Conservation (phyloP, 2,797 vertebrate species). For the Threskiornis aethiopicus region DNA sequence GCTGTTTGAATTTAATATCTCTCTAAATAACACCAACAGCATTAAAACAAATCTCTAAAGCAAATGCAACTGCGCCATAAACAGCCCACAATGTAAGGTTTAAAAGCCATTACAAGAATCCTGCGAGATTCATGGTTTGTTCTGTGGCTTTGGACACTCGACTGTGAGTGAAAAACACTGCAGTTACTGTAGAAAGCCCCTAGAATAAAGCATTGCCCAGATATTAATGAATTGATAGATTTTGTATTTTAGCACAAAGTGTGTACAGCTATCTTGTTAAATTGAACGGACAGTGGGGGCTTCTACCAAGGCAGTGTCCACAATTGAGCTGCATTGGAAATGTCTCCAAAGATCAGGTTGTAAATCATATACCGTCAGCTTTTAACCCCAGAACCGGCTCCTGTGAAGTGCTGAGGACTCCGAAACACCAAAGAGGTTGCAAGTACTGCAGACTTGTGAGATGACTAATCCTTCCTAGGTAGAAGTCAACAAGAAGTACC, state of each 20-base stretch:
- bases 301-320: background rate
- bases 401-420: background rate
- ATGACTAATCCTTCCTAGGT: background rate
- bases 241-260: background rate
- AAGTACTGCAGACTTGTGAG: background rate
- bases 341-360: background rate
- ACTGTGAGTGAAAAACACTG: background rate
- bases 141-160: slow-evolving; percentile 13
- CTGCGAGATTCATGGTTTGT: slow-evolving; percentile 39
- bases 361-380: background rate
- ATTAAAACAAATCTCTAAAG: slow-evolving; percentile 37
- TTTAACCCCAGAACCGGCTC: background rate
- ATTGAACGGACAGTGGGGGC: background rate
- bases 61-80: slow-evolving; percentile 26
- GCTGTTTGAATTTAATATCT: slow-evolving; percentile 49
- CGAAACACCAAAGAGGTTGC: background rate
- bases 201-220: background rate
- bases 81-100: slow-evolving; percentile 31
- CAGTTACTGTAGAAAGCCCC: background rate
- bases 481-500: background rate
- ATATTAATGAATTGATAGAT: background rate
- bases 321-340: background rate
- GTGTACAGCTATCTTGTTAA: background rate
- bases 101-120: slow-evolving; percentile 52
- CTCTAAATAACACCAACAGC: slow-evolving; percentile 26